Base-by-base conservation (phyloP, 1,140 invertebrate species). In the Lordiphosa clarofinis region DNA sequence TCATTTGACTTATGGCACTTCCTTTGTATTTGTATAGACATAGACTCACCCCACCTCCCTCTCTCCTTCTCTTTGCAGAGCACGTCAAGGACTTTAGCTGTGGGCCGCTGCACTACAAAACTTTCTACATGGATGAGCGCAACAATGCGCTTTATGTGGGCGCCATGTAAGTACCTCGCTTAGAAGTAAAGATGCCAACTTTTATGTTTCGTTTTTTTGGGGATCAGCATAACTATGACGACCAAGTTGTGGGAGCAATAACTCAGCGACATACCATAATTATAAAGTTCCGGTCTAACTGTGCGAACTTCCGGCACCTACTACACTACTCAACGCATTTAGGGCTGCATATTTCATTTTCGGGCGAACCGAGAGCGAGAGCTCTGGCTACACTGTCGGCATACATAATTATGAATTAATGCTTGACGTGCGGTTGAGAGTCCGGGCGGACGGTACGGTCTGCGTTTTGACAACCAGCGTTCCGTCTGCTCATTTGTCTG, bases 1-100 rank as follows among this genome's bases (percentile, higher is more conserved):
- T 24, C 28, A 31, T 31, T 31, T 31, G 28, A 31, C 28, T 31
- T 31, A 31, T 31, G 28, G 28, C 7, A 40, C 19, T 39, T 13
- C 10, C 49, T 40, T 37, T 37, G 2, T 43, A 43, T 19, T 31
- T 21, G 36, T 21, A 46, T 56, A 50, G 38, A 66, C 49, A 58
- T 56, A 62, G 15, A 57, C 56, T 48, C 28, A 49, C 10, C 28
- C 15, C 6, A 4, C 21, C 21, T 24, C 19, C 42, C 3, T 11
- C 35, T 46, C 4, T 13, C 19, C 52, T 36, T 44, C 28, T 87
- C 61, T 28, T 94, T 94, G 49, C 93, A 96, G 95, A 95, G 91
- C 94, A 95, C 90, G 94, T 96, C 50, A 92, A 93, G 68, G 94
- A 95, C 89, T 96, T 96, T 90, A 93, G 92, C 68, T 96, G 95